Percentiles rank a stretch among this genome's conserved stretches.
These are phyloP conservation scores for Monodelphis domestica DNA, from an alignment of 2,797 vertebrate genomes.

Conservation along the genomic window DNA sequence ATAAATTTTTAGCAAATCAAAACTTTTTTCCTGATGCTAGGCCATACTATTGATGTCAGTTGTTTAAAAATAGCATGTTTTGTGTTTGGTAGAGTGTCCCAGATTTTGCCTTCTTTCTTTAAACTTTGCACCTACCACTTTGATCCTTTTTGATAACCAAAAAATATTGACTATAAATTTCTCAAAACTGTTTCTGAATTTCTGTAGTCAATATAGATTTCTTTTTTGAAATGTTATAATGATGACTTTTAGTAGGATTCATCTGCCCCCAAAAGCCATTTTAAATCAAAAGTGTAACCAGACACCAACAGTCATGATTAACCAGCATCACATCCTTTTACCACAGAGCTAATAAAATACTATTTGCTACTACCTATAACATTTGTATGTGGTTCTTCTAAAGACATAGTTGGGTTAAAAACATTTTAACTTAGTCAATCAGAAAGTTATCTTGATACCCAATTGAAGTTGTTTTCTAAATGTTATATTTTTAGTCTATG, in stretches of 20 bases:
- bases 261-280: not conserved
- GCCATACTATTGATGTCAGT: not conserved
- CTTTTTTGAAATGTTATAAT: not conserved
- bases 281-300: not conserved
- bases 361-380: not conserved
- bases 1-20: not conserved
- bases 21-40: not conserved
- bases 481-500: not conserved
- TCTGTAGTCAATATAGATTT: not conserved
- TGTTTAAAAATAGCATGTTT: not conserved
- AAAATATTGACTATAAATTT: not conserved
- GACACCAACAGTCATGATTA: not conserved
- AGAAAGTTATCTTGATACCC: not conserved
- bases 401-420: not conserved
- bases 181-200: not conserved
- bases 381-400: not conserved
- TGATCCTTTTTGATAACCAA: constrained; percentile 17
- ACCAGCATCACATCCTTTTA: not conserved
- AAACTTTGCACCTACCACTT: not conserved
- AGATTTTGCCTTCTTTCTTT: not conserved
- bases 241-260: not conserved
- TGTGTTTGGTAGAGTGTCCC: not conserved
- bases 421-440: not conserved
- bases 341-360: not conserved
- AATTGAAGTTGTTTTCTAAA: not conserved